These are phyloP conservation scores for Eulemur macaco DNA, from an alignment of 2,113 vertebrate species.

Conservation along the genomic window DNA sequence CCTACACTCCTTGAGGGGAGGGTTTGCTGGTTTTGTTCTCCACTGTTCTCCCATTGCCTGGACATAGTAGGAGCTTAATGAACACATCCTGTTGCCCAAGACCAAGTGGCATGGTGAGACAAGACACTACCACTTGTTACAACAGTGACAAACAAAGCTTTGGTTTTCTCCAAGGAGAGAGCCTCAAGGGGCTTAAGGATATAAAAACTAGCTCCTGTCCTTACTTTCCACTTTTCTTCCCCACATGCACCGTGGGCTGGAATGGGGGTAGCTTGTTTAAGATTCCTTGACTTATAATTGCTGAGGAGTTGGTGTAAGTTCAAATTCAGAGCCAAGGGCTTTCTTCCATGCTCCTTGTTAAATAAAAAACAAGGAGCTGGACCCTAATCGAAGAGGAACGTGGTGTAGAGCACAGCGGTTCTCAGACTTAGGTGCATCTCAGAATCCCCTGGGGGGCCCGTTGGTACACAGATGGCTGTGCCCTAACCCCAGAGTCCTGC, in stretches of 20 bases:
- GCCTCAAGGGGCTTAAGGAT: background rate
- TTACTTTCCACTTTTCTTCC: background rate
- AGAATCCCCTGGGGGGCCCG: background rate
- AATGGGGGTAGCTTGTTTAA: background rate
- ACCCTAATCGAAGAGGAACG: background rate
- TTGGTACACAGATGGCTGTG: background rate
- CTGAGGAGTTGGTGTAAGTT: background rate
- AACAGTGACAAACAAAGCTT: background rate
- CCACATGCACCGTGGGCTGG: background rate
- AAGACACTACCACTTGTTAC: background rate
- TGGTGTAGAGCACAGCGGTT: background rate
- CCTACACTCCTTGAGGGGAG: background rate
- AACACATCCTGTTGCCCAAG: background rate
- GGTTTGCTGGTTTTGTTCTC: background rate
- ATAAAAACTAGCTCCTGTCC: background rate
- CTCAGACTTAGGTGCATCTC: rapidly evolving
- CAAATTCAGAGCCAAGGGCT: background rate
- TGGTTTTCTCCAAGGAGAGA: background rate
- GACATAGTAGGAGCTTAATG: background rate
- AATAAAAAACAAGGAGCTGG: background rate
- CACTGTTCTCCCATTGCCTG: background rate
- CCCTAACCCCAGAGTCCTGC: background rate
- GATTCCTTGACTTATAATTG: background rate
- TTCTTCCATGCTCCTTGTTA: background rate
- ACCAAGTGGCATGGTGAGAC: background rate